phyloP scores from a whole-genome alignment of 2,113 vertebrate genomes.

The Anarhynchus alexandrinus region DNA sequence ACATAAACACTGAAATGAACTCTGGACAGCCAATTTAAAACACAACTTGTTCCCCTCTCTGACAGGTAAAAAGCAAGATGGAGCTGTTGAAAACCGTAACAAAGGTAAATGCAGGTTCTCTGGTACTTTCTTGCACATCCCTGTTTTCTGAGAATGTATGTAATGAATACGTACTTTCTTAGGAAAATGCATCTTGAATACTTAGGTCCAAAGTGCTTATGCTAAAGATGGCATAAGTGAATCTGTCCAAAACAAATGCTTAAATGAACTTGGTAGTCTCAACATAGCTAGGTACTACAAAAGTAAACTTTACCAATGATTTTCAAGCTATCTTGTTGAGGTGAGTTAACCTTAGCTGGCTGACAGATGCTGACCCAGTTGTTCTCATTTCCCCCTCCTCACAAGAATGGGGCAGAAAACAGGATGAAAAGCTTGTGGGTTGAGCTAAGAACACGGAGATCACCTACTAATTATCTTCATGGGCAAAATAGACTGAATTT shows the following conservation, averaged over 20 bases:
- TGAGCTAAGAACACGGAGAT: not conserved
- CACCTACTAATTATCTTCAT: not conserved
- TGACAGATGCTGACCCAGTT: not conserved
- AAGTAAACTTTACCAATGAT: not conserved
- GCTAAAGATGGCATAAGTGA: not conserved
- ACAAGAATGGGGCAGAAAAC: not conserved
- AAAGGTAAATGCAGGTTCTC: constrained; percentile 84
- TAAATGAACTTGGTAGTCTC: not conserved
- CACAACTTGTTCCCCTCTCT: constrained; percentile 30
- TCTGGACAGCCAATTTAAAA: not conserved
- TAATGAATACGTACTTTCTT: not conserved
- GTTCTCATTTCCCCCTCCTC: not conserved
- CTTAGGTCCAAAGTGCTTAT: not conserved
- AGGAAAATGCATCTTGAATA: not conserved
- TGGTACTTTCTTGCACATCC: not conserved
- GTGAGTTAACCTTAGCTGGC: not conserved
- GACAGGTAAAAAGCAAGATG: constrained; percentile 96
- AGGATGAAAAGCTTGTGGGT: not conserved
- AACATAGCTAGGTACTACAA: not conserved
- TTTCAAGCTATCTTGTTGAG: not conserved
- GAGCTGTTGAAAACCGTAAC: constrained; percentile 92
- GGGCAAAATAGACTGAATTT: not conserved
- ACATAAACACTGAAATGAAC: not conserved
- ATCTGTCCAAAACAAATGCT: not conserved
- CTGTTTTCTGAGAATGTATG: not conserved